A percentile compares a stretch with the other conserved stretches of the same genome.
Conservation (phyloP, 53 echinoderm and acorn worm genomes). For the Holothuria scabra region DNA sequence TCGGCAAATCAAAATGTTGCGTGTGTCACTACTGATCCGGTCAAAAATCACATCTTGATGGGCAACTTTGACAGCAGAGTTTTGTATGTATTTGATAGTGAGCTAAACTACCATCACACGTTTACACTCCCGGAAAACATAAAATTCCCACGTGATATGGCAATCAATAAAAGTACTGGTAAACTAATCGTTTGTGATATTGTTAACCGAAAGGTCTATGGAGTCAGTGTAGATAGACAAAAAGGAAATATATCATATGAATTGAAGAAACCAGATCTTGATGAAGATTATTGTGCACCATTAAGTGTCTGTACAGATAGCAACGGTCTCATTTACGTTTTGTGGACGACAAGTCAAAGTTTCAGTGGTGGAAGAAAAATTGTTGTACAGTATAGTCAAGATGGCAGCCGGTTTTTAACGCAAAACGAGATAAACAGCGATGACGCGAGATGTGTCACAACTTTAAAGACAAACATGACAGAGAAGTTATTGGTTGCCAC, state of each 20-base stretch:
- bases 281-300: neutral
- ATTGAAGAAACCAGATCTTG: slow-evolving; percentile 14
- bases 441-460: neutral
- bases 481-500: too few species aligned
- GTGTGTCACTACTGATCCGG: slow-evolving; percentile 8
- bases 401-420: neutral
- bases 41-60: neutral
- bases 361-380: neutral
- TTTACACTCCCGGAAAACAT: neutral
- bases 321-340: slow-evolving; percentile 11
- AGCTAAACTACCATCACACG: slow-evolving; percentile 1
- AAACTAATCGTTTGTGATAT: neutral
- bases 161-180: neutral
- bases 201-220: neutral
- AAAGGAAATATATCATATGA: neutral
- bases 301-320: slow-evolving; percentile 23
- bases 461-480: neutral
- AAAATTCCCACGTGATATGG: neutral
- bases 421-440: neutral
- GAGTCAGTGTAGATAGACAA: neutral
- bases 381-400: slow-evolving; percentile 13
- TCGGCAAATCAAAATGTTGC: neutral
- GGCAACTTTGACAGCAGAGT: neutral
- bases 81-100: neutral
- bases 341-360: neutral